phyloP scores from a whole-genome alignment of 2,113 vertebrate genomes.

The Psilopogon haemacephalus region DNA sequence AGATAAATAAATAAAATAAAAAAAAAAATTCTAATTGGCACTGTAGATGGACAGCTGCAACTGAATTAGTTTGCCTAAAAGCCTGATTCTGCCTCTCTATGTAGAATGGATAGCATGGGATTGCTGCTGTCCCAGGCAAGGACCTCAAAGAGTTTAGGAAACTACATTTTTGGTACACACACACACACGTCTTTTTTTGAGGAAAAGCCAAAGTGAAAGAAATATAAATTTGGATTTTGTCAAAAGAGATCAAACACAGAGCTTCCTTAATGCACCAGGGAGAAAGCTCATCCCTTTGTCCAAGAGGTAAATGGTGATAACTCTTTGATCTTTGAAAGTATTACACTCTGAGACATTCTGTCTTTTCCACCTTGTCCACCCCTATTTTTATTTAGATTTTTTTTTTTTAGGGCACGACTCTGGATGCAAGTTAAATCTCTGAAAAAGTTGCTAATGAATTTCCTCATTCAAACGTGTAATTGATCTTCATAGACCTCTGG shows the following conservation, averaged over 20 bases:
- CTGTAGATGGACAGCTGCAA: neutral
- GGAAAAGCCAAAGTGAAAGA: neutral
- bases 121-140: neutral
- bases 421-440: conserved; percentile 67
- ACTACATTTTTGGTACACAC: neutral
- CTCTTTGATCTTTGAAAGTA: neutral
- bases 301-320: neutral
- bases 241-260: neutral
- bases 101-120: neutral
- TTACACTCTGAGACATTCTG: neutral
- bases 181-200: rapidly evolving
- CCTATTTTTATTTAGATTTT: neutral
- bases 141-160: neutral
- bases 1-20: neutral
- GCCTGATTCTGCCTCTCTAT: neutral
- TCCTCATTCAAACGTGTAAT: conserved; percentile 58
- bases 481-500: conserved; percentile 75
- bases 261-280: neutral
- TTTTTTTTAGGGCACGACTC: conserved; percentile 5
- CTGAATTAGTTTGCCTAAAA: neutral
- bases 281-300: neutral
- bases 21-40: neutral
- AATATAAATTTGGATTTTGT: neutral
- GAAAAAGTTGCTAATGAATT: conserved; percentile 69
- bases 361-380: neutral